Evolutionary conservation across 1,140 invertebrate genomes (phyloP).

Genomic region (Anagrus nilaparvatae): DNA sequence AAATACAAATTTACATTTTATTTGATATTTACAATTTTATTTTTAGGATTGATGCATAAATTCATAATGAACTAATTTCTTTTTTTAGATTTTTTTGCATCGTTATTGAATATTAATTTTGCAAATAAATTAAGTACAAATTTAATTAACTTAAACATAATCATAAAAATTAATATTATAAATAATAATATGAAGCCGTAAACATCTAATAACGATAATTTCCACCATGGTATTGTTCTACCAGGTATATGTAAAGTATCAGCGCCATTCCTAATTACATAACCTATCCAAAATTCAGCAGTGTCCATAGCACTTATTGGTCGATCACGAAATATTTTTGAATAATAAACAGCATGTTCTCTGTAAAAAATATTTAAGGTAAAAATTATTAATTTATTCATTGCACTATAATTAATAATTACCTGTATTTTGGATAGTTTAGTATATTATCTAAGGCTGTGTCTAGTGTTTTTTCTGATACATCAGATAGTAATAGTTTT

Average conservation of each 20-base stretch:
- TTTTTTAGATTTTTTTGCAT: too few species aligned
- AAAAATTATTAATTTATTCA: background rate
- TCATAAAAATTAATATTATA: background rate
- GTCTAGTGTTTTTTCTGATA: slow-evolving; percentile 6
- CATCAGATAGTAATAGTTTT: slow-evolving; percentile 1
- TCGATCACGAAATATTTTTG: slow-evolving; percentile 21
- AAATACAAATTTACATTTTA: background rate
- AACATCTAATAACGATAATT: slow-evolving; percentile 37
- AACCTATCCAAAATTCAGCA: slow-evolving; percentile 33
- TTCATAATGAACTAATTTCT: too few species aligned
- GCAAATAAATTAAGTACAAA: too few species aligned
- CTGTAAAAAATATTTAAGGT: slow-evolving; percentile 3
- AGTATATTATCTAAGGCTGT: slow-evolving; percentile 1
- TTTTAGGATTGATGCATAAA: background rate
- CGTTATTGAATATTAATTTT: too few species aligned
- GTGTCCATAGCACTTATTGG: slow-evolving; percentile 25
- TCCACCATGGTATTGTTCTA: slow-evolving; percentile 34
- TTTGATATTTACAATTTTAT: background rate
- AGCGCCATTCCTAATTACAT: slow-evolving; percentile 39
- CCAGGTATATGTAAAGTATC: slow-evolving; percentile 35
- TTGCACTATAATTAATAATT: background rate
- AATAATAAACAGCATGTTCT: slow-evolving; percentile 1
- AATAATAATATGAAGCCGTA: slow-evolving; percentile 4
- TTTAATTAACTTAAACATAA: background rate
- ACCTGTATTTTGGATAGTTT: slow-evolving; percentile 5